phyloP scores from a whole-genome alignment of 2,113 vertebrate species.

The Lucifuga dentata region DNA sequence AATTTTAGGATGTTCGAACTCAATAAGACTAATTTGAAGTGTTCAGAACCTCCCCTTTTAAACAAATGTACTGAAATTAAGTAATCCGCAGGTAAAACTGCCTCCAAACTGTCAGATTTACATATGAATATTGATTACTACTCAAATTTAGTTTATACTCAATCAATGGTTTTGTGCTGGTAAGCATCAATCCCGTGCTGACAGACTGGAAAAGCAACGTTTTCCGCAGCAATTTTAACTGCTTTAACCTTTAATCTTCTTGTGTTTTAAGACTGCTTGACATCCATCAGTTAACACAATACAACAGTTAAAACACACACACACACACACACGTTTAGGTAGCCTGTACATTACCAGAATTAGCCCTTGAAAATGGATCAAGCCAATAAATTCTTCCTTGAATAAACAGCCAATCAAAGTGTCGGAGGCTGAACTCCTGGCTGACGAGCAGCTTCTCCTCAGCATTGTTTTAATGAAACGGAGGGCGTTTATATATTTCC shows the following conservation, averaged over 20 bases:
- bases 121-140: neutral
- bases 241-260: neutral
- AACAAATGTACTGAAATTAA: too few relatives aligned
- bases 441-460: neutral
- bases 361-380: conserved; percentile 39
- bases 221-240: conserved; percentile 4
- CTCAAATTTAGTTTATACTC: neutral
- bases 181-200: neutral
- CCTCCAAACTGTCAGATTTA: neutral
- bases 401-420: neutral
- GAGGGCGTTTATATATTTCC: too few relatives aligned
- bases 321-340: neutral
- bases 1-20: too few relatives aligned
- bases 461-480: neutral
- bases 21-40: too few relatives aligned
- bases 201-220: conserved; percentile 4
- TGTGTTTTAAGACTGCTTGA: neutral
- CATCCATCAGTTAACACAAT: conserved; percentile 21
- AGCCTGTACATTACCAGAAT: conserved; percentile 48
- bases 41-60: too few relatives aligned
- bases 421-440: neutral
- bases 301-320: too few relatives aligned
- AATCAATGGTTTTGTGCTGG: conserved; percentile 8
- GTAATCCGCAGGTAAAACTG: neutral
- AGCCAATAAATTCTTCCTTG: conserved; percentile 29